Evolutionary conservation across 37 sponge, comb jelly and placozoan species (phyloP).

Genomic region (Chondrosia reniformis): DNA sequence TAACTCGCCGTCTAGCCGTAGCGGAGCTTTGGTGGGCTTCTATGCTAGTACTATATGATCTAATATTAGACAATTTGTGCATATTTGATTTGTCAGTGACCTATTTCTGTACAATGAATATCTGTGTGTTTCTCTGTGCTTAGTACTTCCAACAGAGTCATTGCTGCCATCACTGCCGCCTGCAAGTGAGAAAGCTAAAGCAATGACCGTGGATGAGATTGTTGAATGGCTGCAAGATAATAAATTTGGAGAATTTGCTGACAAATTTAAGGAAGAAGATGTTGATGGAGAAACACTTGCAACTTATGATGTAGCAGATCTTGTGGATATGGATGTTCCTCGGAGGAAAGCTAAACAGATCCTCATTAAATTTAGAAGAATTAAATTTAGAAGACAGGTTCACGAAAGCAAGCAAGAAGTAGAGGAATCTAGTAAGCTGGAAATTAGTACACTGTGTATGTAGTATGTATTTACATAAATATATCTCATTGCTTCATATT

Average conservation of each 20-base stretch:
- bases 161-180: not conserved
- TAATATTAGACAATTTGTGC: no score
- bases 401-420: no score
- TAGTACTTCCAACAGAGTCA: not conserved
- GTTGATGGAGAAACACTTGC: conserved; percentile 28
- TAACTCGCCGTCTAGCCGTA: no score
- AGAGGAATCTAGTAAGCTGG: no score
- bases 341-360: not conserved
- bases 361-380: not conserved
- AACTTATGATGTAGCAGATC: not conserved
- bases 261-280: conserved; percentile 9
- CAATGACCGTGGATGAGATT: conserved; percentile 23
- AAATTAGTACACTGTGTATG: not conserved
- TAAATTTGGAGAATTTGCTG: conserved; percentile 5
- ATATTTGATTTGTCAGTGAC: not conserved
- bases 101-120: not conserved
- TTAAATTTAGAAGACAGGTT: no score
- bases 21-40: no score
- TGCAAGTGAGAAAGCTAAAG: conserved; percentile 10
- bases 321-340: not conserved
- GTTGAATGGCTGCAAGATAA: conserved; percentile 18
- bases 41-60: no score
- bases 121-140: no score
- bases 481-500: not conserved
- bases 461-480: not conserved